Percentiles rank a stretch among this genome's conserved stretches.
Evolutionary conservation across 2,888 invertebrate species (phyloP).

Genomic region (Parelbella ahira): DNA sequence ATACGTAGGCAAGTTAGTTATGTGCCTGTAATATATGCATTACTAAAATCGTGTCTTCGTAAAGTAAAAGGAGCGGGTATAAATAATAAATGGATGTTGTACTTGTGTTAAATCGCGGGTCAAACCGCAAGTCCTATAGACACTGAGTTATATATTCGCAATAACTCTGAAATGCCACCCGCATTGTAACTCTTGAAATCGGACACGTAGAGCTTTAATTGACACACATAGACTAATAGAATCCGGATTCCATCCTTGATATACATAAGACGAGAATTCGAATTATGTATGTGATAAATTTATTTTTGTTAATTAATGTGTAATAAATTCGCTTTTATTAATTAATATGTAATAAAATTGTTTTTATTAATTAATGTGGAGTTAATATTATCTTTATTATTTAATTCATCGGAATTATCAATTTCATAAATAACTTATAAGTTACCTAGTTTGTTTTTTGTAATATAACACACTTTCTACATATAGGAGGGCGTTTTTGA

Average conservation of each 20-base stretch:
- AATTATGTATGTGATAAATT: neutral
- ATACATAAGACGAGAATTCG: neutral
- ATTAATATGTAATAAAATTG: too few species aligned
- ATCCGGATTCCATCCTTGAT: slow-evolving; percentile 7
- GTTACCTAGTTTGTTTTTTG: too few species aligned
- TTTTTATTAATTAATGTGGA: too few species aligned
- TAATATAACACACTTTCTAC: too few species aligned
- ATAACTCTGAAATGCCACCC: slow-evolving; percentile 25
- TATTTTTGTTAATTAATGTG: too few species aligned
- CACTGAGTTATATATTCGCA: slow-evolving; percentile 23
- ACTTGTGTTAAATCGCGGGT: slow-evolving; percentile 25
- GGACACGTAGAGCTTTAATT: slow-evolving; percentile 22
- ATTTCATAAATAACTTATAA: too few species aligned
- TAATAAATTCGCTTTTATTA: too few species aligned
- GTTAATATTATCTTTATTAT: too few species aligned
- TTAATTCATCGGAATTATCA: too few species aligned
- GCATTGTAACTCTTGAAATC: slow-evolving; percentile 25
- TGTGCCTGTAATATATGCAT: too few species aligned
- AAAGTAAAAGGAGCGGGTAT: slow-evolving; percentile 17
- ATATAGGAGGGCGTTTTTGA: too few species aligned
- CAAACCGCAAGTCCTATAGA: slow-evolving; percentile 22
- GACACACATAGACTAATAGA: slow-evolving; percentile 16
- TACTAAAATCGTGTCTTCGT: slow-evolving; percentile 12
- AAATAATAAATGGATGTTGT: slow-evolving; percentile 25
- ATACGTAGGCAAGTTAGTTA: too few species aligned